phyloP scores from a whole-genome alignment of 2,113 vertebrate species.

The Chrysochloris asiatica region DNA sequence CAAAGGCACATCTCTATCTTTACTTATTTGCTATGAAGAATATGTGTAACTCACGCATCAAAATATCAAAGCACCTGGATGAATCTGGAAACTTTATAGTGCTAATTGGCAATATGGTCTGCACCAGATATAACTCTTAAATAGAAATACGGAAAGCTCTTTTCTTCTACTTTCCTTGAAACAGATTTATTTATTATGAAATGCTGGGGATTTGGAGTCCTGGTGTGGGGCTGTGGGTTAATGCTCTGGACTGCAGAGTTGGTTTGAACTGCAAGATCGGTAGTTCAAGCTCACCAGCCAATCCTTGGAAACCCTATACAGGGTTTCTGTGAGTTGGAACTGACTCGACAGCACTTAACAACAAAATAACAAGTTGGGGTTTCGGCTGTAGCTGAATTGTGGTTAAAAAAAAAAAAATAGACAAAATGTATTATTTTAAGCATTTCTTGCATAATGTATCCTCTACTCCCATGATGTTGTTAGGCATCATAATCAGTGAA shows the following conservation, averaged over 20 bases:
- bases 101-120: neutral
- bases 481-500: neutral
- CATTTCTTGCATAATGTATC: neutral
- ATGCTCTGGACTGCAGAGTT: too few relatives aligned
- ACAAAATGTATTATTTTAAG: neutral
- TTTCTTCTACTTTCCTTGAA: conserved; percentile 24
- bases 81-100: conserved; percentile 31
- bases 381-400: neutral
- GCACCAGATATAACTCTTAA: neutral
- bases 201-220: neutral
- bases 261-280: too few relatives aligned
- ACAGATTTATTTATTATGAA: neutral
- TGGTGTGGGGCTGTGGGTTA: too few relatives aligned
- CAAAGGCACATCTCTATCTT: conserved; percentile 5
- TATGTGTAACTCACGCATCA: neutral
- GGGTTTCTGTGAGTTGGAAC: too few relatives aligned
- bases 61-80: conserved; percentile 16
- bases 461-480: neutral
- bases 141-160: neutral
- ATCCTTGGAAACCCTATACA: too few relatives aligned
- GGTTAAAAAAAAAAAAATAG: neutral
- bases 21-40: conserved; percentile 12
- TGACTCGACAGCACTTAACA: too few relatives aligned
- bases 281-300: too few relatives aligned
- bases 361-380: too few relatives aligned